Percentiles rank a stretch among this genome's conserved stretches.
Evolutionary conservation across 2,113 vertebrate species (phyloP).

Genomic region (Dipodomys spectabilis): DNA sequence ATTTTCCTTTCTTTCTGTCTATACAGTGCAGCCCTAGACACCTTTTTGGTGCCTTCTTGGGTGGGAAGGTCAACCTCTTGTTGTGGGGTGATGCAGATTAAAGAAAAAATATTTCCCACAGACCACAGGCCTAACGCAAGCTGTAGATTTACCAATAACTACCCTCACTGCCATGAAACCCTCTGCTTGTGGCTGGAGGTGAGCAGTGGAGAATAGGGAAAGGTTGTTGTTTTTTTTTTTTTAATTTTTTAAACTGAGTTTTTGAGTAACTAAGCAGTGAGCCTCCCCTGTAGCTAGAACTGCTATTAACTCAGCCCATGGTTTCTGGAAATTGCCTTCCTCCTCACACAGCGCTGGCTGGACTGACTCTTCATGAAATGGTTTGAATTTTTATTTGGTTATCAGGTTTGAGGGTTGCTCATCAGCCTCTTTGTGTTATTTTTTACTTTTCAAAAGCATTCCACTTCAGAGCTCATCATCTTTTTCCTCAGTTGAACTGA

Average conservation of each 20-base stretch:
- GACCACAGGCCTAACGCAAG: background rate
- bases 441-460: slow-evolving; percentile 70
- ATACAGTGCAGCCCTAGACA: background rate
- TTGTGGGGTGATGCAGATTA: slow-evolving; percentile 8
- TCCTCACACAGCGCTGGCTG: background rate
- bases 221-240: no score
- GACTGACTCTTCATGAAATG: background rate
- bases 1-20: slow-evolving; percentile 78
- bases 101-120: background rate
- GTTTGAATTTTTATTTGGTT: slow-evolving; percentile 25
- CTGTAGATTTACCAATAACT: slow-evolving; percentile 36
- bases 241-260: no score
- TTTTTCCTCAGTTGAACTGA: slow-evolving; percentile 65
- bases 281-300: background rate
- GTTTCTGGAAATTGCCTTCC: background rate
- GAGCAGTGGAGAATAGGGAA: background rate
- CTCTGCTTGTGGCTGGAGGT: background rate
- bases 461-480: slow-evolving; percentile 64
- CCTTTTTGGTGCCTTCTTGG: slow-evolving; percentile 46
- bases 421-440: slow-evolving; percentile 65
- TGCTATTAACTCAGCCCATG: fast-evolving
- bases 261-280: background rate
- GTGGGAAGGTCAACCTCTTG: slow-evolving; percentile 61
- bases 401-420: slow-evolving; percentile 42
- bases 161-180: background rate